A percentile compares a stretch with the other conserved stretches of the same genome.
phyloP scores from a whole-genome alignment of 2,888 invertebrate genomes.

The Cataglyphis albicans region DNA sequence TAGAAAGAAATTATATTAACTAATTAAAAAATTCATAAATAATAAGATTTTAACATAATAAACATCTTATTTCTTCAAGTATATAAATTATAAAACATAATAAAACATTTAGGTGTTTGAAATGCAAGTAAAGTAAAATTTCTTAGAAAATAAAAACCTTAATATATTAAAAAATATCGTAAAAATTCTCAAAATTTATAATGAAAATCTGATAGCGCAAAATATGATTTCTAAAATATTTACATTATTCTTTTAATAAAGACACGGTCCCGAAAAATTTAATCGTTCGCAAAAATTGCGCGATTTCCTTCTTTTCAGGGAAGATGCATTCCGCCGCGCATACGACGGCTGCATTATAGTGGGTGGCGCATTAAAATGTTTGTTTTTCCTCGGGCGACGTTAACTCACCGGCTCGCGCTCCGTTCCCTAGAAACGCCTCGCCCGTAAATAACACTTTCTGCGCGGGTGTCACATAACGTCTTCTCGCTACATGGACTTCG shows the following conservation, averaged over 20 bases:
- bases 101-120: not conserved
- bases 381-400: constrained; percentile 49
- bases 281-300: constrained; percentile 4
- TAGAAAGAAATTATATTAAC: constrained; percentile 20
- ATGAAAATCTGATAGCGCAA: not conserved
- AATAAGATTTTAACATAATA: constrained; percentile 13
- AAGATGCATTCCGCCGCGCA: constrained; percentile 24
- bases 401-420: constrained; percentile 43
- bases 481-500: constrained; percentile 66
- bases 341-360: constrained; percentile 29
- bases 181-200: not conserved
- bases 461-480: constrained; percentile 73
- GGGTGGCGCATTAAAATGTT: constrained; percentile 53
- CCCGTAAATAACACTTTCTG: constrained; percentile 72
- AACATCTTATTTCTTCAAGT: not conserved
- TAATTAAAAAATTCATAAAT: constrained; percentile 8
- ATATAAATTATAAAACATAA: not conserved
- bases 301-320: not conserved
- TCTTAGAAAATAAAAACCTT: not conserved
- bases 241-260: not conserved
- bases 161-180: not conserved
- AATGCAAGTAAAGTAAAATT: not conserved
- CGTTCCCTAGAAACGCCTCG: constrained; percentile 43
- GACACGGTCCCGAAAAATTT: not conserved
- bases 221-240: not conserved